A percentile compares a stretch with the other conserved stretches of the same genome.
Conservation (phyloP, 2,888 invertebrate species). For the Nemotelus nigrinus region DNA sequence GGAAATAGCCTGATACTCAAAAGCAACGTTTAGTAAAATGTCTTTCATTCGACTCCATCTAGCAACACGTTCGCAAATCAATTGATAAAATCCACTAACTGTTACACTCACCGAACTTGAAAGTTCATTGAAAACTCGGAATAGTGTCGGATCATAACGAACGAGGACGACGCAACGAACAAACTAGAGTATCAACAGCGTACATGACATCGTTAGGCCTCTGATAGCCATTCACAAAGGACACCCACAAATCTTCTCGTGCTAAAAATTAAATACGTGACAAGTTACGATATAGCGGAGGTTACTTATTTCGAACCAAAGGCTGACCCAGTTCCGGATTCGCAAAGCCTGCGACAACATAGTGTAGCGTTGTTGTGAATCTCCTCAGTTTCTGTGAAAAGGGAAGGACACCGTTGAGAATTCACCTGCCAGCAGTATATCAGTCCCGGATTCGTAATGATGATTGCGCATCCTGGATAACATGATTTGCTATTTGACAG, state of each 20-base stretch:
- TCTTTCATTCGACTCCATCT: no score
- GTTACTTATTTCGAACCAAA: no score
- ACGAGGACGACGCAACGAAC: neutral
- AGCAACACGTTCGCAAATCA: no score
- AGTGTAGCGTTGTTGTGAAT: neutral
- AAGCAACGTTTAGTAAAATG: no score
- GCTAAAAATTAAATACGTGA: constrained; percentile 40
- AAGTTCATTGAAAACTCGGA: constrained; percentile 1
- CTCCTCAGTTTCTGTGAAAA: neutral
- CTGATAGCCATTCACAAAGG: neutral
- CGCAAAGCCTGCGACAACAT: neutral
- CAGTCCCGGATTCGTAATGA: neutral
- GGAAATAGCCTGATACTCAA: no score
- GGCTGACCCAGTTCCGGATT: neutral
- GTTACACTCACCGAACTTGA: neutral
- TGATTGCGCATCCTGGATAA: neutral
- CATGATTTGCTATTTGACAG: neutral
- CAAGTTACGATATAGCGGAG: constrained; percentile 22
- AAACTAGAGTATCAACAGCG: neutral
- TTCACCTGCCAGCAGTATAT: neutral
- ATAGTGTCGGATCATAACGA: neutral
- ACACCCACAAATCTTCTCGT: constrained; percentile 19
- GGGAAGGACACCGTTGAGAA: neutral
- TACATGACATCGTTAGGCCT: neutral
- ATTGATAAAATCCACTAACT: neutral